These are phyloP conservation scores for Rhinichthys klamathensis DNA, from an alignment of 2,113 vertebrate genomes.

Conservation along the genomic window DNA sequence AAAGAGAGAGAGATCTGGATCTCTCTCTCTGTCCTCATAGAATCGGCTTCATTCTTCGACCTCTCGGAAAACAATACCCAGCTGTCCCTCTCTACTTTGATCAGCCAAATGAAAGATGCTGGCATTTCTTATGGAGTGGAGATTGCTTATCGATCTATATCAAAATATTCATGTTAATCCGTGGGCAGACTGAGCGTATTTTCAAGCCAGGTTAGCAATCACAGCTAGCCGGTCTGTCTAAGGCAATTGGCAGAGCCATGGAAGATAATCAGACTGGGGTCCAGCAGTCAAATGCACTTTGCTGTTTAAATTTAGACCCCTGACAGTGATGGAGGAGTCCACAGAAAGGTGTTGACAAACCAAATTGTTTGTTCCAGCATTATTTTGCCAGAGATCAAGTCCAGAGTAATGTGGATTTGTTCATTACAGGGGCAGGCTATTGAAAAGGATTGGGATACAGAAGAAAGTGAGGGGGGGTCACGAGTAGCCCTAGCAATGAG, in stretches of 20 bases:
- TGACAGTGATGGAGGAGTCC: constrained; percentile 99
- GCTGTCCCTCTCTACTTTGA: constrained; percentile 95
- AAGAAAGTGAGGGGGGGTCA: constrained; percentile 41
- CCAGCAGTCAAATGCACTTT: constrained; percentile 99
- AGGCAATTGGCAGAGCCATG: constrained; percentile 97
- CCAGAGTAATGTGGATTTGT: constrained; percentile 99
- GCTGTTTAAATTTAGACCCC: constrained; percentile 99
- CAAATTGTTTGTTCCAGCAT: constrained; percentile 99
- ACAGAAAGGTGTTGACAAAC: constrained; percentile 99
- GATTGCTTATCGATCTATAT: constrained; percentile 99
- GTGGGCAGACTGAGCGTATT: constrained; percentile 89
- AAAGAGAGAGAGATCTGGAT: constrained; percentile 58
- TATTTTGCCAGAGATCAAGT: constrained; percentile 99
- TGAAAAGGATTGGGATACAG: constrained; percentile 53
- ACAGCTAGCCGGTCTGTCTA: constrained; percentile 95
- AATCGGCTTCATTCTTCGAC: constrained; percentile 84
- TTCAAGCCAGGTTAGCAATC: constrained; percentile 99
- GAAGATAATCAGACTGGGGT: constrained; percentile 99
- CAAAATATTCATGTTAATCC: constrained; percentile 99
- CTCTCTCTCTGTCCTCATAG: constrained; percentile 77
- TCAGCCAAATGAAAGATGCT: constrained; percentile 99
- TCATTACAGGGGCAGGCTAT: constrained; percentile 90
- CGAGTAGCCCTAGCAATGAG: constrained; percentile 74
- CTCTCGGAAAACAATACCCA: constrained; percentile 91
- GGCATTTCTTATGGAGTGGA: constrained; percentile 99